A percentile compares a stretch with the other conserved stretches of the same genome.
Evolutionary conservation across 1,140 invertebrate genomes (phyloP).

Genomic region (Macrocentrus cingulum): DNA sequence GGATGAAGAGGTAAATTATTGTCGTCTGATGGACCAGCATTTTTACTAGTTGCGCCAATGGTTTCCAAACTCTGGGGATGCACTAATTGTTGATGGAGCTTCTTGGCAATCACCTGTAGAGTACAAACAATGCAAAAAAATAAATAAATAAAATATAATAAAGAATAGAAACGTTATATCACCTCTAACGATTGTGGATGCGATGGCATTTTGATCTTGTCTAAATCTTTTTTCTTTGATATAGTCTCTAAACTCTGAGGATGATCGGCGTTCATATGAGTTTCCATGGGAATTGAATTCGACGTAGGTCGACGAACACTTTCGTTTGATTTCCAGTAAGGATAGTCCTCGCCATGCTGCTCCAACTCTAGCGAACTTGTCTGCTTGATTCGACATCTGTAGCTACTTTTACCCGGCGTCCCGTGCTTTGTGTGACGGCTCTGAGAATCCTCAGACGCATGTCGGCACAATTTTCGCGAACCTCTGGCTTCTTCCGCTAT

Average conservation of each 20-base stretch:
- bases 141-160: constrained; percentile 2
- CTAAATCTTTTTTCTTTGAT: constrained; percentile 49
- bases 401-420: constrained; percentile 52
- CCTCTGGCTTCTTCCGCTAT: constrained; percentile 44
- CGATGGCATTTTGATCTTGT: constrained; percentile 56
- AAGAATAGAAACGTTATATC: constrained; percentile 8
- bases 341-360: constrained; percentile 46
- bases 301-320: constrained; percentile 47
- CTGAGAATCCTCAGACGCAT: constrained; percentile 50
- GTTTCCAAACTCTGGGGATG: constrained; percentile 57
- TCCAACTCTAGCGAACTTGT: constrained; percentile 54
- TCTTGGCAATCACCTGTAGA: constrained; percentile 52
- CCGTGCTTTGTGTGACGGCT: constrained; percentile 49
- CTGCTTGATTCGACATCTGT: constrained; percentile 56
- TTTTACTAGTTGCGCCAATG: constrained; percentile 54
- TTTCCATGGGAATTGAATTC: constrained; percentile 50
- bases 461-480: constrained; percentile 44
- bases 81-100: constrained; percentile 49
- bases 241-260: constrained; percentile 56
- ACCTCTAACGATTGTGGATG: constrained; percentile 55
- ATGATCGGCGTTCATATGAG: constrained; percentile 47
- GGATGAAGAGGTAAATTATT: constrained; percentile 58
- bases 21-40: constrained; percentile 50
- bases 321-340: constrained; percentile 53
- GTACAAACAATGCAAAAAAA: constrained; percentile 14